Conservation (phyloP, 2,797 vertebrate genomes). For the Sphaeramia orbicularis region DNA sequence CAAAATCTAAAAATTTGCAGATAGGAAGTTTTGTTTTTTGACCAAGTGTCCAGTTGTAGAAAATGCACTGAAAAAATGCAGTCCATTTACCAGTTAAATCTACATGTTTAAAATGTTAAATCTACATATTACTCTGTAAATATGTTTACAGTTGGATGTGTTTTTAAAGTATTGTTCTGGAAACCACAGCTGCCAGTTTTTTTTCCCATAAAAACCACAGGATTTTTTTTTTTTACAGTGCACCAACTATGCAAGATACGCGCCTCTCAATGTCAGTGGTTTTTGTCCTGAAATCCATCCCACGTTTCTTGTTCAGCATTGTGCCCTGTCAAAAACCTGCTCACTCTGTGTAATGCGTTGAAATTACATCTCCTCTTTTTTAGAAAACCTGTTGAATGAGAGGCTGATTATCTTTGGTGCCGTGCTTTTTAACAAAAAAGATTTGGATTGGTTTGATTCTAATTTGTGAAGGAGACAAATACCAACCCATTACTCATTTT, state of each 20-base stretch:
- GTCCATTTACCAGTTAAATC: too few species aligned
- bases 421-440: conserved; percentile 27
- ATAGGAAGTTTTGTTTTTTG: too few species aligned
- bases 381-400: conserved; percentile 34
- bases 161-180: too few species aligned
- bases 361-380: conserved; percentile 8
- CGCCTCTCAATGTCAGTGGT: conserved; percentile 50
- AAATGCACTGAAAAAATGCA: too few species aligned
- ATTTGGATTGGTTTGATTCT: conserved; percentile 10
- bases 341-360: background rate
- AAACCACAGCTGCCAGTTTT: too few species aligned
- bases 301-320: background rate
- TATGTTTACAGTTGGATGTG: too few species aligned
- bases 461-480: background rate
- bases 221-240: too few species aligned
- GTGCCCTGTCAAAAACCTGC: background rate
- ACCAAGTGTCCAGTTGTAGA: too few species aligned
- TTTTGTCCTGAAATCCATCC: conserved; percentile 42
- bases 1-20: too few species aligned
- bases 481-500: background rate
- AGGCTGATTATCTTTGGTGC: conserved; percentile 7
- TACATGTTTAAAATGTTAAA: too few species aligned
- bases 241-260: background rate
- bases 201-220: too few species aligned
- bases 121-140: too few species aligned